Evolutionary conservation across 2,888 invertebrate genomes (phyloP), one percentile per base, ranked within the genome.

Genomic region (Phlogophora meticulosa): DNA sequence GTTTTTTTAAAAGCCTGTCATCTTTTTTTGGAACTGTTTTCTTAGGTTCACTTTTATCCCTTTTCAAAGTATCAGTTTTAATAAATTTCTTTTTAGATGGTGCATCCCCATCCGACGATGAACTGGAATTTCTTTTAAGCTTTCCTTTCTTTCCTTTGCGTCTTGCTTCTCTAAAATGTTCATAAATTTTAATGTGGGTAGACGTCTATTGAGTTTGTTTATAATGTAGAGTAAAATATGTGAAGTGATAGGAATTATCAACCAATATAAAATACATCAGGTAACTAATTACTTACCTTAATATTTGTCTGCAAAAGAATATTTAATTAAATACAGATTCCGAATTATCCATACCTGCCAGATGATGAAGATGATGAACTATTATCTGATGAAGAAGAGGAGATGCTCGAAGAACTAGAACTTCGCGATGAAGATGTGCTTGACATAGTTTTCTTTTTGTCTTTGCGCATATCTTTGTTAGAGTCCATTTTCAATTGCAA

Each of bases 401-500:
- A 96, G 42, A 96, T 96, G 80, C 96, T 96, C 1, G 97, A 96
- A 71, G 96, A 96, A 52, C 97, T 96, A 70, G 96, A 97, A 75
- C 96, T 97, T 74, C 97, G 96, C 61, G 97, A 96, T 10, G 96
- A 97, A n/a, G 97, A 97, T 66, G 97, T 97, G 85, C 97, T 97
- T 80, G 97, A 97, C 72, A 96, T 95, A 82, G 96, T 96, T 91
- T 97, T 97, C 89, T 97, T 97, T 88, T 97, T 97, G 74, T 97
- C 97, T 88, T 97, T 97, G 76, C 97, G 96, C 92, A 96, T 95
- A 83, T 97, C 96, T 90, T 97, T 97, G 83, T 87, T 88, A 78
- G 94, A 96, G 87, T 97, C 97, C 96, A 97, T 97, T 96, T 97
- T 97, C 96, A 97, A 94, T 93, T 97, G 97, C 88, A 97, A 92